Evolutionary conservation across 2,888 invertebrate species (phyloP).

Genomic region (Emmelina monodactyla): DNA sequence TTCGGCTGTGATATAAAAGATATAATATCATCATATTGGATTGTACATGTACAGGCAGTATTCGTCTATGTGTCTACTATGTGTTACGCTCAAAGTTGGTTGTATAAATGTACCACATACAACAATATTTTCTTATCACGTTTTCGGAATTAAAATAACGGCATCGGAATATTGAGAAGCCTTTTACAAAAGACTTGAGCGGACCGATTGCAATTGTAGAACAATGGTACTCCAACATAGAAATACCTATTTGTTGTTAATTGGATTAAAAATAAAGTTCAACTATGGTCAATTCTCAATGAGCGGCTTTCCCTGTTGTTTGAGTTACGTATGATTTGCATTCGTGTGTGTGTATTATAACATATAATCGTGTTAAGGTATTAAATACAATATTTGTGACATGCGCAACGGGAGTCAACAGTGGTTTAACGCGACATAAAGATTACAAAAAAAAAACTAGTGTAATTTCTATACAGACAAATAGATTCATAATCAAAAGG

Average conservation of each 20-base stretch:
- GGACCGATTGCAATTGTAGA: too few relatives aligned
- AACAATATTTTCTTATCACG: background rate
- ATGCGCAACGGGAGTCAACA: constrained; percentile 52
- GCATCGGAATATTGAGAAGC: background rate
- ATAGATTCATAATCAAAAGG: constrained; percentile 74
- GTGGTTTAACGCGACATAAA: constrained; percentile 35
- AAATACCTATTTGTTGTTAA: too few relatives aligned
- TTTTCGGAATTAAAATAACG: background rate
- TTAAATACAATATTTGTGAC: constrained; percentile 51
- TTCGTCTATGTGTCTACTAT: constrained; percentile 63
- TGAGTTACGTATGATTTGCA: constrained; percentile 44
- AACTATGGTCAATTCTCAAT: constrained; percentile 52
- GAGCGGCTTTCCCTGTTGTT: constrained; percentile 45
- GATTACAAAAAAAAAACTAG: constrained; percentile 49
- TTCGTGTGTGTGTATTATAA: constrained; percentile 40
- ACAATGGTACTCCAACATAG: too few relatives aligned
- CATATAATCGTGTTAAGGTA: constrained; percentile 54
- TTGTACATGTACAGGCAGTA: constrained; percentile 78
- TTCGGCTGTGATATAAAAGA: constrained; percentile 79
- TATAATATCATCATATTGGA: constrained; percentile 69
- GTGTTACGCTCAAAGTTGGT: constrained; percentile 29
- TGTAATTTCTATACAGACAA: constrained; percentile 65
- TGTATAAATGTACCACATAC: background rate
- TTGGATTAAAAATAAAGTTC: constrained; percentile 6
- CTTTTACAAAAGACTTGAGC: too few relatives aligned